These are phyloP conservation scores for Pelecanoides urinatrix DNA, from an alignment of 2,113 vertebrate species.

Conservation along the genomic window DNA sequence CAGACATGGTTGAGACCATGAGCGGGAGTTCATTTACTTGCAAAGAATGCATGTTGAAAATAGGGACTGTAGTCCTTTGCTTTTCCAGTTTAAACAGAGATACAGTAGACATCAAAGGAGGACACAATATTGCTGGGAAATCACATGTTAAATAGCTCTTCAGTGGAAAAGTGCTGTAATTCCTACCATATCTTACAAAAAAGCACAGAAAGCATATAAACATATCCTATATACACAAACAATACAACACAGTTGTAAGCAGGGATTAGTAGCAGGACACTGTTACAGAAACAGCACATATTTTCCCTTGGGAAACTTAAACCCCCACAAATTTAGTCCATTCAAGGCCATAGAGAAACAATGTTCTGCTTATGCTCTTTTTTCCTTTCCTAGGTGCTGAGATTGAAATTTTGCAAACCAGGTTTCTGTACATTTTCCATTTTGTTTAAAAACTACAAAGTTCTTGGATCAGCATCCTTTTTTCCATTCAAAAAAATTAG, in stretches of 20 bases:
- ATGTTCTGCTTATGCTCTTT: not conserved
- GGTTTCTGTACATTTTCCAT: not conserved
- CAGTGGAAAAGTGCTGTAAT: not conserved
- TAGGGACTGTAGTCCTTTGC: not conserved
- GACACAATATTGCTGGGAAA: not conserved
- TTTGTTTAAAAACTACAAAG: not conserved
- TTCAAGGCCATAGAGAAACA: not conserved
- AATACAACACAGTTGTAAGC: not conserved
- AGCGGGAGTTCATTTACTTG: not conserved
- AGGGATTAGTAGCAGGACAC: not conserved
- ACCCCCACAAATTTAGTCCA: not conserved
- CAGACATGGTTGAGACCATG: not conserved
- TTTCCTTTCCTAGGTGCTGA: not conserved
- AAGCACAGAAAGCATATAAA: not conserved
- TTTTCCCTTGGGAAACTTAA: conserved; percentile 22
- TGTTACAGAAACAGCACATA: not conserved
- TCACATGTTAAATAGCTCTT: not conserved
- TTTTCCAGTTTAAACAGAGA: not conserved
- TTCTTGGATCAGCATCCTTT: not conserved
- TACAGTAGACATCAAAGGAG: not conserved
- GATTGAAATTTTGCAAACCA: not conserved
- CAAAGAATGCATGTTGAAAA: not conserved
- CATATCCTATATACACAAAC: not conserved
- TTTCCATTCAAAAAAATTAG: not conserved
- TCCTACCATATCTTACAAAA: not conserved